Evolutionary conservation across 2,888 invertebrate species (phyloP), one percentile per base, ranked within the genome.

Genomic region (Dromius quadrimaculatus): DNA sequence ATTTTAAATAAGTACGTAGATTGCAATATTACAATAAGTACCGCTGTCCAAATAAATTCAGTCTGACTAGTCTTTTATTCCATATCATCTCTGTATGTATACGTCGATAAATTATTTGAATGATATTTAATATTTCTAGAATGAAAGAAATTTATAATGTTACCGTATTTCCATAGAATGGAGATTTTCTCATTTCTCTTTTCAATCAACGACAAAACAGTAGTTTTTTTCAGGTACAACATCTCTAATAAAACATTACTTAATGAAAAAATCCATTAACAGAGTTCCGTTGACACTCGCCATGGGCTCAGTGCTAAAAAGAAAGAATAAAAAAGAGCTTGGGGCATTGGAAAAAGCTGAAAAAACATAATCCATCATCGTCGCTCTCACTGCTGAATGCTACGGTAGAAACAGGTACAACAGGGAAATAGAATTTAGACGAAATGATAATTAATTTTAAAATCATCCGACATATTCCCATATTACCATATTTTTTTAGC

Each of bases 221-320:
- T 59, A 5, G 36, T 59, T 59, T 59, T 59, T n/a, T 59, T 59
- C 36, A 59, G 36, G 34, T 59, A 59, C 59, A 59, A 36, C 59
- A 59, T 59, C 36, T 59, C 59, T 59, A 59, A 59, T 59, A 36
- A 59, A 59, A 59, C 34, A 36, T 43, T 59, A 36, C 36, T 59
- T 59, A 36, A 59, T 59, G 43, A 63, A 63, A 61, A 63, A 63
- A 63, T 63, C 63, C 63, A 63, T 63, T 63, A 63, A 41, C 63
- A 22, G 28, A 20, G 43, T 41, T 45, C 28, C 63, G 63, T 63
- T 63, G 63, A 63, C 63, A 63, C 63, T 28, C 41, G 41, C 20
- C 15, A 41, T 38, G 41, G 43, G 23, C n/a, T 28, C 43, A 63
- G 28, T 23, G n/a, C 20, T 28, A 63, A 63, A 63, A 63, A 23